A percentile compares a stretch with the other conserved stretches of the same genome.
These are phyloP conservation scores for Dryadula phaetusa DNA, from an alignment of 2,888 invertebrate genomes.

Conservation along the genomic window DNA sequence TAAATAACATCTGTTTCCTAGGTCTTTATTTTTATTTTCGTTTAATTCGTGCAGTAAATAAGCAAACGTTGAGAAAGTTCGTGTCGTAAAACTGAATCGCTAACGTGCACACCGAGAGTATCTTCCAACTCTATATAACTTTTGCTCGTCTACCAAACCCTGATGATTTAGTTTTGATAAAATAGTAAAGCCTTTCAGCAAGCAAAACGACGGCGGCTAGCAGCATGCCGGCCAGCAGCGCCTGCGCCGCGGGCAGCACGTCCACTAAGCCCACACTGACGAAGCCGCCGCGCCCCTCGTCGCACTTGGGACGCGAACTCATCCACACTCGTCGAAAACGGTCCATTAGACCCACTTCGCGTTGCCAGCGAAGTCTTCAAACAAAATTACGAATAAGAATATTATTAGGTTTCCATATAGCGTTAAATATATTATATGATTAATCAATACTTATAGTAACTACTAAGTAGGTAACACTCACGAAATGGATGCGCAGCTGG, in stretches of 20 bases:
- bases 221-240: slow-evolving; percentile 57
- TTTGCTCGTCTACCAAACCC: background rate
- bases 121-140: background rate
- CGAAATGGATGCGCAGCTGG: no score
- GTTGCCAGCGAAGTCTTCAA: slow-evolving; percentile 85
- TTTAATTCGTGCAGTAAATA: no score
- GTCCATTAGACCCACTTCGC: slow-evolving; percentile 83
- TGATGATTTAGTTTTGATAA: background rate
- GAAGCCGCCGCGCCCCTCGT: slow-evolving; percentile 75
- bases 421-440: no score
- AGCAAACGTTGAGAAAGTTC: no score
- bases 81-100: no score
- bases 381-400: background rate
- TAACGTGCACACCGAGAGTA: background rate
- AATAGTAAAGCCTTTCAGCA: slow-evolving; percentile 1
- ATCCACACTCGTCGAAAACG: slow-evolving; percentile 82
- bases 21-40: no score
- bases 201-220: slow-evolving; percentile 42
- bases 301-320: slow-evolving; percentile 81
- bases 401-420: background rate
- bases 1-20: no score
- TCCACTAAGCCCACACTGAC: slow-evolving; percentile 82
- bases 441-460: no score
- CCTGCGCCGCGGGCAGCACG: slow-evolving; percentile 78
- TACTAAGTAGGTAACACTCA: no score